These are phyloP conservation scores for Chelonoidis abingdonii DNA, from an alignment of 2,113 vertebrate species.

Conservation along the genomic window DNA sequence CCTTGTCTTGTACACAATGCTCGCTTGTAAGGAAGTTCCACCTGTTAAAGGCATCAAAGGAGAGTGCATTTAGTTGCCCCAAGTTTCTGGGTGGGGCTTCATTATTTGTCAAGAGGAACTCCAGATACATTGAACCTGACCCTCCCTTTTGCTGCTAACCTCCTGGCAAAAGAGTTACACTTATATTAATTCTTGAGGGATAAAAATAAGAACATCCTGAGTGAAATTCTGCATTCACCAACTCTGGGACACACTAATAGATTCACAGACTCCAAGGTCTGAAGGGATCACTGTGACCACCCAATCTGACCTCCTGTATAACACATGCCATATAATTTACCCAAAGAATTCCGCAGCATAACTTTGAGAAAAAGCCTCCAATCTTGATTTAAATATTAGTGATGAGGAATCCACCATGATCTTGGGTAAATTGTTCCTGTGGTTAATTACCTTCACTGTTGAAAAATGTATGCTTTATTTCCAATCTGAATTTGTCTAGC, in stretches of 20 bases:
- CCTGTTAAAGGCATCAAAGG: background rate
- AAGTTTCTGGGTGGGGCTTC: background rate
- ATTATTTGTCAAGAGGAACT: background rate
- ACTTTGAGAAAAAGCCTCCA: background rate
- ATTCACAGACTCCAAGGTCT: background rate
- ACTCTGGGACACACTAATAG: background rate
- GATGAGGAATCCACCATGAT: background rate
- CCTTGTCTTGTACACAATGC: background rate
- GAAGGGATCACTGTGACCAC: background rate
- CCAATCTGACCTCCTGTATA: background rate
- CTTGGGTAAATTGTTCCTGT: background rate
- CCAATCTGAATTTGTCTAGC: background rate
- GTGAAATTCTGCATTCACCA: background rate
- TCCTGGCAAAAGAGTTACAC: background rate
- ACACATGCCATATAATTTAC: background rate
- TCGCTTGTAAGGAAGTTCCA: background rate
- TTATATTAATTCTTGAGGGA: rapidly evolving
- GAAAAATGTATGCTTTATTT: background rate
- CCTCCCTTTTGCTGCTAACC: background rate
- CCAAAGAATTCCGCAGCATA: background rate
- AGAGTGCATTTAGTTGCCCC: background rate
- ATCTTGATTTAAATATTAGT: background rate
- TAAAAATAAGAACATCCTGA: rapidly evolving
- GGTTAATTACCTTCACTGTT: background rate
- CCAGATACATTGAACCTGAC: background rate